phyloP scores from a whole-genome alignment of 2,888 invertebrate species.

The Drosophila birchii region DNA sequence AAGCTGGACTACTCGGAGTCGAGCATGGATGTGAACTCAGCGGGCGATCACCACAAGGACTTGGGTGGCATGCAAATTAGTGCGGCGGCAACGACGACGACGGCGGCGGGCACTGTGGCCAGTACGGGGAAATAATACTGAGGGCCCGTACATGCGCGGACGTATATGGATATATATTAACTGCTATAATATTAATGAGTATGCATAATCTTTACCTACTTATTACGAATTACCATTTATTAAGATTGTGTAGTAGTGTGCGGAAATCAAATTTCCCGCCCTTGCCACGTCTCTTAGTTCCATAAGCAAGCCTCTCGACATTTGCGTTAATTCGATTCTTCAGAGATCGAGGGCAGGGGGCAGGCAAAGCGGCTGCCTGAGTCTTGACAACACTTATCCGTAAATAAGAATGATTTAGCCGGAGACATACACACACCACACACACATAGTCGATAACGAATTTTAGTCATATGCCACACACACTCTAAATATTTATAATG shows the following conservation, averaged over 20 bases:
- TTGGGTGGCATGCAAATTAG: slow-evolving; percentile 53
- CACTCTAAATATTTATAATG: slow-evolving; percentile 47
- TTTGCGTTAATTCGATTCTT: slow-evolving; percentile 50
- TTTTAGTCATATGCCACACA: slow-evolving; percentile 55
- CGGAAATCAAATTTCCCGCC: slow-evolving; percentile 83
- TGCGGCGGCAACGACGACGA: slow-evolving; percentile 45
- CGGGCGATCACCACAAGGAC: slow-evolving; percentile 55
- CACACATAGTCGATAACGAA: slow-evolving; percentile 50
- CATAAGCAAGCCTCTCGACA: slow-evolving; percentile 67
- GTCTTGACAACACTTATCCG: slow-evolving; percentile 47
- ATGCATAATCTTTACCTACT: slow-evolving; percentile 70
- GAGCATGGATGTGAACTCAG: slow-evolving; percentile 51
- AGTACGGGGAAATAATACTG: slow-evolving; percentile 64
- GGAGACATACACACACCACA: slow-evolving; percentile 12
- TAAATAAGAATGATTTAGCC: slow-evolving; percentile 40
- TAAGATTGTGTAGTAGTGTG: slow-evolving; percentile 71
- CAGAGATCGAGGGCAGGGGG: slow-evolving; percentile 7
- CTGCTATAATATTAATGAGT: slow-evolving; percentile 59
- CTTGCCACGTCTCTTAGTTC: slow-evolving; percentile 71
- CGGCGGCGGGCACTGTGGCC: slow-evolving; percentile 50
- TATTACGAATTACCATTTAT: slow-evolving; percentile 69
- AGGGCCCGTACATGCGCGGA: slow-evolving; percentile 35
- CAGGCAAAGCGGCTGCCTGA: slow-evolving; percentile 46
- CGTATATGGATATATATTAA: slow-evolving; percentile 50
- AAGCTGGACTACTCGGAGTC: slow-evolving; percentile 87